Evolutionary conservation across 1,140 invertebrate genomes (phyloP), one percentile per base, ranked within the genome.

Genomic region (Drosophila erecta): DNA sequence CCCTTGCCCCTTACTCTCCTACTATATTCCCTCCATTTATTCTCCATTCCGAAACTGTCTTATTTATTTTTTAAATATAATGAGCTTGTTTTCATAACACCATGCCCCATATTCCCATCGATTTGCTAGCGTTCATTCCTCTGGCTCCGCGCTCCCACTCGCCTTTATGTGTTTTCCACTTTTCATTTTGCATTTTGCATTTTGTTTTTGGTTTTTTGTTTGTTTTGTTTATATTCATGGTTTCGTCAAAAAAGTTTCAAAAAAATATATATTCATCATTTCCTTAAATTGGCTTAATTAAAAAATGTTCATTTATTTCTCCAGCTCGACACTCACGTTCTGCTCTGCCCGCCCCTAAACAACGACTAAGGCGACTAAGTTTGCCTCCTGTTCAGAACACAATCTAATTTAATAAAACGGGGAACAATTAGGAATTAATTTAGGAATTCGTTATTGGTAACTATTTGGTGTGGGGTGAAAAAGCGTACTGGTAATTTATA

Each of bases 191-290:
- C 24, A 24, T 24, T 24, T 33, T 43, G 66, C 38, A 44, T 57
- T 75, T 75, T 51, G 38, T 44, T 79, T 75, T 58, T 70, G 24
- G 44, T 61, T 56, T 56, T 62, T 76, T 56, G 61, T 61, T 69
- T 56, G 15, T 51, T 66, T 76, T 54, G 54, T 75, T 62, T 86
- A 55, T 74, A 64, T 72, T 70, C 64, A 66, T 76, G 76, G 46
- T 79, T 89, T 84, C 64, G 44, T 84, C 74, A 81, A 86, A 90
- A 90, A 90, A 90, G 76, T 78, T 87, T 90, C 87, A 90, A 90
- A 90, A 90, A 90, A 90, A 90, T 90, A 90, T 90, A 90, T 90
- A 80, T 84, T 87, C 70, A 74, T 83, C 80, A 85, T 85, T 79
- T 78, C 65, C 86, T 85, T 81, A 90, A 72, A 76, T 86, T 90